Base-by-base conservation (phyloP, 1,140 invertebrate species). In the Triops longicaudatus region DNA sequence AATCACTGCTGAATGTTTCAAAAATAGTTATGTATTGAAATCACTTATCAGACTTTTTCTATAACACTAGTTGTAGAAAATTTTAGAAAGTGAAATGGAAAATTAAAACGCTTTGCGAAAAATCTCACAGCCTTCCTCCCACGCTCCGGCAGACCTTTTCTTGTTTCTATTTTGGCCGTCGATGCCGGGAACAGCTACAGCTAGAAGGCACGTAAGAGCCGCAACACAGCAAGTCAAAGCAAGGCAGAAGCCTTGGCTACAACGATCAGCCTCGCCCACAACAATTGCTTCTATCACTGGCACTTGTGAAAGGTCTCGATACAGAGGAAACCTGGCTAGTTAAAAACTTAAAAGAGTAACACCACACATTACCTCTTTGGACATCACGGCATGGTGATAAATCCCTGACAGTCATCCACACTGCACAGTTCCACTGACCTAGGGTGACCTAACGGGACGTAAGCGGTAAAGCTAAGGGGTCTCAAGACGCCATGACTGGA, bases 261-360 rank as follows among this genome's bases (percentile, higher is more conserved):
- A 63, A 63, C 50, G 50, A 63, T 63, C 50, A 63, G 50, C 50
- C 50, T 63, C 50, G 50, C 50, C 50, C 50, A 63, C 50, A 63
- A 63, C 50, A 63, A 63, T 63, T 63, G 50, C 50, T 63, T 63
- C 50, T 63, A 63, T 63, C 50, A 63, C 50, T 63, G 50, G 10
- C 50, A 63, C n/a, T 63, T 63, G 50, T 63, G 10, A 63, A 63
- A 17, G 50, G 14, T 17, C 50, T 63, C 50, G 14, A n/a, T 9
- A 17, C 50, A 63, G 50, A 22, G 14, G 10, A 63, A 63, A 63
- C 14, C 50, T 22, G 17, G 17, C 22, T 63, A 63, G 10, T 22
- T n/a, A 63, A 63, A 22, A 63, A 37, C 31, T 37, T 2, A 2
- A 37, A 37, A 37, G 14, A 6, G 22, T 63, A 22, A 63, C 50